Percentiles rank a stretch among this genome's conserved stretches.
Evolutionary conservation across 2,797 vertebrate species (phyloP).

Genomic region (Euphonia xanthogaster): DNA sequence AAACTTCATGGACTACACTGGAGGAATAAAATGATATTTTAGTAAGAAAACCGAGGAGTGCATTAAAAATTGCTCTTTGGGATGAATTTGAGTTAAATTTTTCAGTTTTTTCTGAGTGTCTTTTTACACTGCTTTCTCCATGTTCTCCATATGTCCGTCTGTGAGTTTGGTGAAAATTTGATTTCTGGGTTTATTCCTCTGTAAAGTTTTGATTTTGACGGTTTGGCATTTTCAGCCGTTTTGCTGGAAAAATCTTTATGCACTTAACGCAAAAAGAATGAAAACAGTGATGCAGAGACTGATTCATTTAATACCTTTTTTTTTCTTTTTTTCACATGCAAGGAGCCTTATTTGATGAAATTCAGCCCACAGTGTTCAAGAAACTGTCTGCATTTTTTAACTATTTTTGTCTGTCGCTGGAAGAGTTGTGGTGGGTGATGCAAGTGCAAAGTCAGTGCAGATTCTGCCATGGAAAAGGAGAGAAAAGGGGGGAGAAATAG

Average conservation of each 20-base stretch:
- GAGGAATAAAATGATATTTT: background rate
- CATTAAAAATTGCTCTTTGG: background rate
- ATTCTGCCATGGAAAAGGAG: background rate
- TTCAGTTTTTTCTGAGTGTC: accelerated
- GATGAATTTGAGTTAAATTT: background rate
- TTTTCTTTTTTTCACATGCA: background rate
- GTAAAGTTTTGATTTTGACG: background rate
- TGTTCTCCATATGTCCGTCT: background rate
- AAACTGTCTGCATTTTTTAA: constrained; percentile 52
- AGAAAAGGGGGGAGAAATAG: background rate
- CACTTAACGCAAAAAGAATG: background rate
- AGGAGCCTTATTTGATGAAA: background rate
- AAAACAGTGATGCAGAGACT: constrained; percentile 18
- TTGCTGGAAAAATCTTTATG: constrained; percentile 12
- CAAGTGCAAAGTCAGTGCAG: background rate
- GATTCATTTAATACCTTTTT: constrained; percentile 30
- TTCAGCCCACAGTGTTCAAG: constrained; percentile 17
- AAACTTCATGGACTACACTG: background rate
- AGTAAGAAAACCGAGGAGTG: background rate
- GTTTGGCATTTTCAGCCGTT: background rate
- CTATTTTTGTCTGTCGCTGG: constrained; percentile 26
- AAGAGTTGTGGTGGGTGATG: background rate
- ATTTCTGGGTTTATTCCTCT: background rate
- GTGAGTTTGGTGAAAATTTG: background rate
- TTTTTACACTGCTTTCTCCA: background rate